Percentiles rank a stretch among this genome's conserved stretches.
Evolutionary conservation across 2,888 invertebrate genomes (phyloP).

Genomic region (Dorcus parallelipipedus): DNA sequence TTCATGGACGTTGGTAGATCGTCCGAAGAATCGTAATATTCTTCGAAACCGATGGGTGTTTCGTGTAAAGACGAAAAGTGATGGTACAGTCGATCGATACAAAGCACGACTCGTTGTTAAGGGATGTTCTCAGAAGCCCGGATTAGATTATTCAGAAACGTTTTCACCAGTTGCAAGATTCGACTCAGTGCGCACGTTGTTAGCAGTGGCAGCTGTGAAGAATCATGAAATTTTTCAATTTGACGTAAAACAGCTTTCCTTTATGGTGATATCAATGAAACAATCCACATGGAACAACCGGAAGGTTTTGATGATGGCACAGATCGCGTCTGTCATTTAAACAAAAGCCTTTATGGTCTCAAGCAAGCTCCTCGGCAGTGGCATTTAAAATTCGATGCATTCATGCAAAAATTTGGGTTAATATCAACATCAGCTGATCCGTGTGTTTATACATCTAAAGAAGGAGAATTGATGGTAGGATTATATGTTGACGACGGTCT

Average conservation of each 20-base stretch:
- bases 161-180: conserved; percentile 7
- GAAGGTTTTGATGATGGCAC: conserved; percentile 12
- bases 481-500: no score
- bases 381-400: background rate
- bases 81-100: no score
- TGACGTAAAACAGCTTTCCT: conserved; percentile 24
- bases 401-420: no score
- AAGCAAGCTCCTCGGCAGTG: conserved; percentile 9
- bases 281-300: conserved; percentile 22
- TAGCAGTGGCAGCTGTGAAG: conserved; percentile 4
- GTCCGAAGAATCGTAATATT: background rate
- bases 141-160: conserved; percentile 3
- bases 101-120: conserved; percentile 14
- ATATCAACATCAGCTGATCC: no score
- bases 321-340: conserved; percentile 8
- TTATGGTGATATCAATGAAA: conserved; percentile 17
- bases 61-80: conserved; percentile 1
- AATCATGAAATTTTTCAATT: conserved; percentile 8
- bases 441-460: no score
- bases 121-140: conserved; percentile 5
- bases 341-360: conserved; percentile 14
- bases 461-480: no score
- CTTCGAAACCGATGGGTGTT: conserved; percentile 8
- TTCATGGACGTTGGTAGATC: conserved; percentile 7
- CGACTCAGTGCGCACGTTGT: background rate